Evolutionary conservation across 2,113 vertebrate genomes (phyloP).

Genomic region (Tachycineta bicolor): DNA sequence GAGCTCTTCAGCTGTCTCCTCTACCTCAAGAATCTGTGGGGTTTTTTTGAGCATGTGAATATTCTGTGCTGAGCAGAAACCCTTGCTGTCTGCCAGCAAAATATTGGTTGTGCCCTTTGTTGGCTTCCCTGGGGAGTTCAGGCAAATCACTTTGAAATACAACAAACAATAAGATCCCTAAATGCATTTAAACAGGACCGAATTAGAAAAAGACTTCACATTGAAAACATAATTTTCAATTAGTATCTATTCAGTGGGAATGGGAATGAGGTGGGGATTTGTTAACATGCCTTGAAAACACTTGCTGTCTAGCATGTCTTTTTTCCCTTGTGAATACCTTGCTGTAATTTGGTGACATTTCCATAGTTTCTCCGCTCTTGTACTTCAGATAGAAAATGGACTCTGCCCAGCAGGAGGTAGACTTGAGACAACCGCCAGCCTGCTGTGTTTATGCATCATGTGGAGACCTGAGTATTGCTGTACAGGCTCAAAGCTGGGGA

Average conservation of each 20-base stretch:
- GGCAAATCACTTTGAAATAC: constrained; percentile 62
- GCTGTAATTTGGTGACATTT: constrained; percentile 49
- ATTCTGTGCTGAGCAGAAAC: background rate
- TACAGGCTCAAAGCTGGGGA: background rate
- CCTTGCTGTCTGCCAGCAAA: constrained; percentile 21
- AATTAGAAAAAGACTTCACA: constrained; percentile 74
- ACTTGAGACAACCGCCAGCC: background rate
- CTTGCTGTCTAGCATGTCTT: constrained; percentile 37
- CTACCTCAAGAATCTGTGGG: background rate
- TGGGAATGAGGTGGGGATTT: constrained; percentile 40
- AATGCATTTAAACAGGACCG: constrained; percentile 69
- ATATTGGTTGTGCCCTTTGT: constrained; percentile 50
- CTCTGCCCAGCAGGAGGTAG: constrained; percentile 31
- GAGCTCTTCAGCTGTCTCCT: background rate
- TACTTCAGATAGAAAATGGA: background rate
- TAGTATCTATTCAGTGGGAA: constrained; percentile 72
- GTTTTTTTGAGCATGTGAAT: background rate
- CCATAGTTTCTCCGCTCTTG: background rate
- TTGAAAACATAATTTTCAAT: constrained; percentile 79
- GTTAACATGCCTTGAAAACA: constrained; percentile 51
- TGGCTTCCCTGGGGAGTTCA: constrained; percentile 50
- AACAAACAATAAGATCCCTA: constrained; percentile 53
- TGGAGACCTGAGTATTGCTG: background rate
- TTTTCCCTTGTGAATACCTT: constrained; percentile 25
- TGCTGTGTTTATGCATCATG: background rate